A percentile compares a stretch with the other conserved stretches of the same genome.
Evolutionary conservation across 2,888 invertebrate species (phyloP).

Genomic region (Hydraecia micacea): DNA sequence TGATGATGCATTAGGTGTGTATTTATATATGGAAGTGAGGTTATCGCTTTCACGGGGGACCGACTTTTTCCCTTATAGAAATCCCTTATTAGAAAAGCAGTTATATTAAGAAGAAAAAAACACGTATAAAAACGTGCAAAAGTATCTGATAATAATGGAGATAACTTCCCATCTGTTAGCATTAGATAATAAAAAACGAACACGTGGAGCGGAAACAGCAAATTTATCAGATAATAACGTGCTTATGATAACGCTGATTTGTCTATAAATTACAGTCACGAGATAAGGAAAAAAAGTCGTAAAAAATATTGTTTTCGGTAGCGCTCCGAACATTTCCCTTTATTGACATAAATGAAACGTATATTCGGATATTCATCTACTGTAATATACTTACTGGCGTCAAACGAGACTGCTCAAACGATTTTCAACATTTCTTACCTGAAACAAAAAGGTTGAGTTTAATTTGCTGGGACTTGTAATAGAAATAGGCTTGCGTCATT

Average conservation of each 20-base stretch:
- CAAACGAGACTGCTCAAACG: conserved; percentile 45
- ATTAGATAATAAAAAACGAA: conserved; percentile 46
- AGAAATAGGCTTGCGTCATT: conserved; percentile 32
- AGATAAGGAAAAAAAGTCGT: conserved; percentile 36
- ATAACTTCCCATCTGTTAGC: conserved; percentile 34
- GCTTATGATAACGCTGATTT: conserved; percentile 59
- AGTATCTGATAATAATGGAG: not conserved
- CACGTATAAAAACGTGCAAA: not conserved
- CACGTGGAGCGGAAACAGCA: conserved; percentile 51
- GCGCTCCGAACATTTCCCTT: conserved; percentile 17
- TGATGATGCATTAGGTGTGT: not conserved
- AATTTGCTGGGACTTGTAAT: conserved; percentile 55
- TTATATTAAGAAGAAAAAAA: not conserved
- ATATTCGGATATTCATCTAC: conserved; percentile 32
- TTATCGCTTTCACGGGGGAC: conserved; percentile 10
- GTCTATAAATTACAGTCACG: conserved; percentile 45
- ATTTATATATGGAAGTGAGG: not conserved
- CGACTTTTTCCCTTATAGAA: not conserved
- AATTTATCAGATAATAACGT: conserved; percentile 51
- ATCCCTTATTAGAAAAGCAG: not conserved
- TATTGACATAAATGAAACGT: conserved; percentile 52
- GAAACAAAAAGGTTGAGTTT: conserved; percentile 67
- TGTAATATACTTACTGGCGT: conserved; percentile 57
- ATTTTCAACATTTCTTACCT: conserved; percentile 66
- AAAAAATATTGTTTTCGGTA: conserved; percentile 39